Evolutionary conservation across 2,888 invertebrate genomes (phyloP), one percentile per base, ranked within the genome.

Genomic region (Unio pictorum): DNA sequence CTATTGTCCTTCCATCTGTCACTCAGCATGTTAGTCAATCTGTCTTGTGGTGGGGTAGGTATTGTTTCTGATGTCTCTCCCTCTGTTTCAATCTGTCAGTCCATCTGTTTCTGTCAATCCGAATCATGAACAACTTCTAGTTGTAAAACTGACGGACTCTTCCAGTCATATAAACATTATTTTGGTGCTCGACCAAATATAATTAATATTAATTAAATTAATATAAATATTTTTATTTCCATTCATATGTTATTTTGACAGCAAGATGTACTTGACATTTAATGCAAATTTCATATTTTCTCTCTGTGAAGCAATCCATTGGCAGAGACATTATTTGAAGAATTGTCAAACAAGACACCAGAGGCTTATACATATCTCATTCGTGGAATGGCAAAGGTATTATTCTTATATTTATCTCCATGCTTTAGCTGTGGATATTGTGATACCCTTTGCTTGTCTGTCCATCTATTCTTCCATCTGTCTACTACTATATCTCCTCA

Each of bases 341-440:
- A 93, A 82, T 91, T 95, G 86, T 92, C 94, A 79, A 92, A 93
- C 23, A 94, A 94, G 84, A 93, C 92, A 30, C 89, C 94, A 0
- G 92, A 92, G 84, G 93, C 95, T 0, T 94, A 85, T 68, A 74
- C 94, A 78, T 92, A 95, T 3, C 90, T 97, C 64, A 95, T 97
- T 72, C 93, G 94, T 86, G 97, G 96, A 64, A 94, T 95, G 93
- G 92, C 93, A 4, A 96, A 95, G 89, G 94, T 86, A 86, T 26
- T 54, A 60, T 20, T 26, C 45, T 34, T 4, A 8, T 60, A 18
- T 23, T 18, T 60, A 28, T 60, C 26, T 28, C 26, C 28, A 60
- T 4, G 17, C 23, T 23, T 26, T 59, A 59, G 28, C 59, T 26
- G 15, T 26, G 59, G 15, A 26, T n/a, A 60, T 28, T 60, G 23